Percentiles rank a stretch among this genome's conserved stretches.
Conservation (phyloP, 2,113 vertebrate species). For the Hippocampus barbouri region DNA sequence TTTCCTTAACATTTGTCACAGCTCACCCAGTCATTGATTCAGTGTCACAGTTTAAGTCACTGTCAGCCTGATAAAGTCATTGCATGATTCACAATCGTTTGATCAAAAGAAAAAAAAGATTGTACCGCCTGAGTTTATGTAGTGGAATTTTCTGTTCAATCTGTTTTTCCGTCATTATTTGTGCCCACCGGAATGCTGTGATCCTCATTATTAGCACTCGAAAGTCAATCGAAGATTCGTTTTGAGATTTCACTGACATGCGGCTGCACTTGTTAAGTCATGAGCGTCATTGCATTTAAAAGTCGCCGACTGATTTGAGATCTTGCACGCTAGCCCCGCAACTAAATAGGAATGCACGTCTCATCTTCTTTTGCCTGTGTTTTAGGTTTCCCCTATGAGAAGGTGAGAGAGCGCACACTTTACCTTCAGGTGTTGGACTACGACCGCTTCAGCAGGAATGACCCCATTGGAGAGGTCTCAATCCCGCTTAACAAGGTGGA, state of each 20-base stretch:
- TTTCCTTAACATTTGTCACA: background rate
- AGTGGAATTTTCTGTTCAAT: background rate
- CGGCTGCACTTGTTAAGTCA: slow-evolving; percentile 1
- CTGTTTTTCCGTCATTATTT: background rate
- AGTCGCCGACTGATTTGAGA: slow-evolving; percentile 21
- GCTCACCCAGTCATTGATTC: background rate
- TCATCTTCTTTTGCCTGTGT: slow-evolving; percentile 30
- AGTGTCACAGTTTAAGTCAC: background rate
- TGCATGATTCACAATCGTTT: background rate
- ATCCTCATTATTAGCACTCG: background rate
- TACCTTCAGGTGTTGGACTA: slow-evolving; percentile 98
- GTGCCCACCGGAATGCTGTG: background rate
- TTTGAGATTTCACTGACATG: background rate
- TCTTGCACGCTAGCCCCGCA: background rate
- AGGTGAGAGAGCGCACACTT: slow-evolving; percentile 93
- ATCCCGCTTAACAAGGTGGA: slow-evolving; percentile 97
- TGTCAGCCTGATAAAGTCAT: background rate
- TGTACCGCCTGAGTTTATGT: background rate
- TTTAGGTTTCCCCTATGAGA: slow-evolving; percentile 95
- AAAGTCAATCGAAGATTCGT: background rate
- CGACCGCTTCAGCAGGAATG: slow-evolving; percentile 96
- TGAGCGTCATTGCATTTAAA: slow-evolving; percentile 22
- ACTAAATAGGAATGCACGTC: background rate
- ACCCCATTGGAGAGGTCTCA: slow-evolving; percentile 97
- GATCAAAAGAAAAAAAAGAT: too few relatives aligned